phyloP scores from a whole-genome alignment of 2,888 invertebrate genomes.

The Pachliopta kotzebuea region DNA sequence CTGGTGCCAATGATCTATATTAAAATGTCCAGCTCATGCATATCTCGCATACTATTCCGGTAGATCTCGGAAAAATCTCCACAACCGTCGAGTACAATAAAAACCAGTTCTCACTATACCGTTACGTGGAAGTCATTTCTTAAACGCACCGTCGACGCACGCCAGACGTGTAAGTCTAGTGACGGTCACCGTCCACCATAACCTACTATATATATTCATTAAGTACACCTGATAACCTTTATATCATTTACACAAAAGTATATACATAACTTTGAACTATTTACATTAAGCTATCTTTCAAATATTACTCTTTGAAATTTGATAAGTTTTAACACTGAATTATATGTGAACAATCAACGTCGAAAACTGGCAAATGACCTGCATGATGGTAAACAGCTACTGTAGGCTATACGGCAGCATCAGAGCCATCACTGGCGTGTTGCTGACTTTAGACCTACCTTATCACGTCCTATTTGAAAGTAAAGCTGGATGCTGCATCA shows the following conservation, averaged over 20 bases:
- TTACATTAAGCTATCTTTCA: no score
- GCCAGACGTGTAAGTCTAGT: constrained; percentile 46
- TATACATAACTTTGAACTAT: neutral
- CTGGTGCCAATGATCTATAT: constrained; percentile 6
- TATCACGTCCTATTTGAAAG: no score
- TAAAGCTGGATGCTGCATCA: no score
- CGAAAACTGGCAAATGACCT: no score
- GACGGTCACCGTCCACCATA: neutral
- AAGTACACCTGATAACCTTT: neutral
- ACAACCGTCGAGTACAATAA: constrained; percentile 49
- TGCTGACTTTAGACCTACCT: no score
- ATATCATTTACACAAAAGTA: no score
- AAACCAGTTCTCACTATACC: constrained; percentile 65
- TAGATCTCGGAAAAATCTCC: constrained; percentile 56
- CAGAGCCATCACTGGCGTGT: no score
- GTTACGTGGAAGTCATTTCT: constrained; percentile 71
- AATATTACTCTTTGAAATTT: no score
- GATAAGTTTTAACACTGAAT: no score
- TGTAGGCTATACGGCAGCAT: no score
- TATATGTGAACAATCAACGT: no score
- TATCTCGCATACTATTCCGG: constrained; percentile 34
- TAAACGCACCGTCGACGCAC: constrained; percentile 58
- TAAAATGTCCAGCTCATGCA: constrained; percentile 4
- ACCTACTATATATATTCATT: neutral
- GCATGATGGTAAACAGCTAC: no score